Evolutionary conservation across 2,797 vertebrate genomes (phyloP), one percentile per base, ranked within the genome.

Genomic region (Sebastes minor): DNA sequence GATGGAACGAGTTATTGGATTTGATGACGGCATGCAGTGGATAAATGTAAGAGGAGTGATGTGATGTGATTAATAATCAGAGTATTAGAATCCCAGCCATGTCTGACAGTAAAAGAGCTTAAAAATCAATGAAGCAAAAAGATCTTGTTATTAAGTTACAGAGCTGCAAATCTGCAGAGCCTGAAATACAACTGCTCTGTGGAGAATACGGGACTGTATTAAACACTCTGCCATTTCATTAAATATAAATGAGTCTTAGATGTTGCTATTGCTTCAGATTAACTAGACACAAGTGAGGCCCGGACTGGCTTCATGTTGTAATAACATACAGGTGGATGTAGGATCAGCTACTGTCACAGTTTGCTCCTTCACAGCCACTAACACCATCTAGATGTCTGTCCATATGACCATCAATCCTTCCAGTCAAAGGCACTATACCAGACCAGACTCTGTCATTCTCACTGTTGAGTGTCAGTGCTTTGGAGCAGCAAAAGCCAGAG

Each of bases 221-320:
- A 57, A 62, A 78, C 52, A 22, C 57, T 9, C 27, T n/a, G 12
- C 18, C 4, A 5, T 71, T 57, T 76, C 63, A 79, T 82, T 61
- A 65, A 59, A 55, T 65, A 65, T 30, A 12, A 55, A 76, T 73
- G 57, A 80, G 53, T 13, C 1, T 13, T 67, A 63, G n/a, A 42
- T 66, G 62, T 71, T 53, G 53, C 25, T 76, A 56, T 64, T 76
- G 30, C 32, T 74, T 74, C 65, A 69, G 20, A 59, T 65, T n/a
- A 71, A 78, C 8, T 2, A 9, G 67, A 63, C 59, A 23, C 18
- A 20, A 23, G 52, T 42, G 65, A 46, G 49, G 16, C 12, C 3
- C n/a, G 3, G 57, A 30, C 27, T 16, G 33, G 27, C 22, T 60
- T 53, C 23, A 9, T 35, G 2, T 2, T 33, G 57, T 27, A 49